Evolutionary conservation across 2,113 vertebrate species (phyloP), one percentile per base, ranked within the genome.

Genomic region (Australoheros scitulus): DNA sequence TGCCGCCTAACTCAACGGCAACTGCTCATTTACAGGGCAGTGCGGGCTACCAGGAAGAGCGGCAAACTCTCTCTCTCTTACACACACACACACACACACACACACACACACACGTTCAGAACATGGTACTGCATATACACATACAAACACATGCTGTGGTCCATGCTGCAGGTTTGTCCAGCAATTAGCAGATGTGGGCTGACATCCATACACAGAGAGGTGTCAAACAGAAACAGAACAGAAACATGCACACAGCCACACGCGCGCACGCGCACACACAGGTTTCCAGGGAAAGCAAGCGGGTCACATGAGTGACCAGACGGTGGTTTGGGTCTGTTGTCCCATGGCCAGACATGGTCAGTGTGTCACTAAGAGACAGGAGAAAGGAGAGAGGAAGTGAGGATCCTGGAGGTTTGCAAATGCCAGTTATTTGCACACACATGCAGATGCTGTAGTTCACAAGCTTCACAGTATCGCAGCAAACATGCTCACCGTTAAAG

Each of bases 1-100:
- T 94, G 94, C 92, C 93, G 92, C 92, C 94, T 92, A 92, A 94
- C 93, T 93, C 88, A 92, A 87, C 88, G 86, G 90, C 91, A 95
- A 95, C 93, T 95, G 93, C 95, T 95, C 93, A 95, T 95, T 95
- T 94, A 94, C 94, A 93, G 93, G 95, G 93, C 94, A 95, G 89
- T 94, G 94, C 89, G 93, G 94, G 90, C 94, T 92, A 93, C 93
- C 92, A 91, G 87, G 88, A 92, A 83, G 87, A 91, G 88, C 63
- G 61, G 82, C 90, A 87, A 83, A 24, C 80, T 87, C 84, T 79
- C 85, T 47, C 88, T 80, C 88, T 80, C 77, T 36, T 70, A 43
- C 84, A 34, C 82, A 5, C 88, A 59, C 88, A 59, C 82, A 86
- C 81, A 82, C 88, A 87, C 84, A 84, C 80, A 86, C 88, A 89